phyloP scores from a whole-genome alignment of 2,888 invertebrate genomes.

The Lingula anatina region DNA sequence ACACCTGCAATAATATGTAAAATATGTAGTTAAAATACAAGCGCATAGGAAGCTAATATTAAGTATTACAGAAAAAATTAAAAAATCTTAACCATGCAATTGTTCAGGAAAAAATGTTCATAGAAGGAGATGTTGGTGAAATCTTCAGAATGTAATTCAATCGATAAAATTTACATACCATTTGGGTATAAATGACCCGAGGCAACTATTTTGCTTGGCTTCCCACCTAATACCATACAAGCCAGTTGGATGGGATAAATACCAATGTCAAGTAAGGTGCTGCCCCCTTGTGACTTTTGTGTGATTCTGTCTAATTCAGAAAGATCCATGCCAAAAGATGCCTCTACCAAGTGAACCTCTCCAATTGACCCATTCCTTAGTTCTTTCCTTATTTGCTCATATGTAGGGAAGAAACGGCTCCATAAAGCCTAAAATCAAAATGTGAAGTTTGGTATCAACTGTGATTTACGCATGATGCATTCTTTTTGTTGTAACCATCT shows the following conservation, averaged over 20 bases:
- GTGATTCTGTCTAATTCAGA: constrained; percentile 60
- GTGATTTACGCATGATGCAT: too few species aligned
- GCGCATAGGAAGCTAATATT: too few species aligned
- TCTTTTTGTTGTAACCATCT: too few species aligned
- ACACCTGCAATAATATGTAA: constrained; percentile 54
- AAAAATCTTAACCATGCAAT: too few species aligned
- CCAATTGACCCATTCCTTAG: constrained; percentile 73
- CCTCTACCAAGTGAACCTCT: constrained; percentile 70
- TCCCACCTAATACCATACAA: constrained; percentile 59
- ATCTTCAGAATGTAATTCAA: constrained; percentile 6
- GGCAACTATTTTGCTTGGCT: constrained; percentile 66
- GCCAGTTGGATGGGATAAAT: constrained; percentile 36
- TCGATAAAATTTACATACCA: too few species aligned
- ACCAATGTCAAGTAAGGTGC: constrained; percentile 37
- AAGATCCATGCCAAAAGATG: constrained; percentile 66
- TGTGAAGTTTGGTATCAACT: too few species aligned
- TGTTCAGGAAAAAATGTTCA: too few species aligned
- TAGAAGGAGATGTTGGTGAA: too few species aligned
- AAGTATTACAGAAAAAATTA: too few species aligned
- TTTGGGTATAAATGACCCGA: too few species aligned
- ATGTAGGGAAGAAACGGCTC: constrained; percentile 79
- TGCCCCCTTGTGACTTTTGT: constrained; percentile 70
- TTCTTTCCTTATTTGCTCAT: constrained; percentile 65
- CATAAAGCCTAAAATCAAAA: constrained; percentile 74
- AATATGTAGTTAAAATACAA: not conserved